These are phyloP conservation scores for Orientallactaga sibirica DNA, from an alignment of 2,797 vertebrate genomes.

Conservation along the genomic window DNA sequence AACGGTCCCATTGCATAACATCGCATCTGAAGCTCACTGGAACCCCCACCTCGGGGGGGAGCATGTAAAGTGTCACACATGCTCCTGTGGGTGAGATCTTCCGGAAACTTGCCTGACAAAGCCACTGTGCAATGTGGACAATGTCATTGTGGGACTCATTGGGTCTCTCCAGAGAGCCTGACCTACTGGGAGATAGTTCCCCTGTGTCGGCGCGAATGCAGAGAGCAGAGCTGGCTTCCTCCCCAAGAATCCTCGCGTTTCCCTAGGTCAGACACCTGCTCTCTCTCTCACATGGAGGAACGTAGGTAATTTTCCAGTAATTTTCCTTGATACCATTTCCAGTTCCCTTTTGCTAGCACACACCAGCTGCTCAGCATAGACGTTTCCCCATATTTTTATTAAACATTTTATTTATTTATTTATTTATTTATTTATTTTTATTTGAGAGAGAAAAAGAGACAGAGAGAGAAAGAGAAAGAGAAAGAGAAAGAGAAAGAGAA, in stretches of 20 bases:
- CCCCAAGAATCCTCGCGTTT: too few relatives aligned
- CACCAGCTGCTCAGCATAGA: not conserved
- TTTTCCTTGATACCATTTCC: not conserved
- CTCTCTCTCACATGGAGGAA: not conserved
- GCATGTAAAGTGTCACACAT: accelerated
- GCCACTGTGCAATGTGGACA: not conserved
- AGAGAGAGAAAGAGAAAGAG: too few relatives aligned
- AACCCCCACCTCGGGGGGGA: not conserved
- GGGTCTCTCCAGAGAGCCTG: not conserved
- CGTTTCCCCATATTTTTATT: not conserved
- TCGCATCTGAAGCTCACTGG: not conserved
- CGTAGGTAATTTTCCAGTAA: not conserved
- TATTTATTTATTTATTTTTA: too few relatives aligned
- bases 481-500: too few relatives aligned
- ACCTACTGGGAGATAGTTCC: not conserved
- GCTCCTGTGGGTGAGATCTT: accelerated
- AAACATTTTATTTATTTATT: too few relatives aligned
- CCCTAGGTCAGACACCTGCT: not conserved
- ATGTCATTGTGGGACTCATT: accelerated
- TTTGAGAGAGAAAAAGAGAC: too few relatives aligned
- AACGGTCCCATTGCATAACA: constrained; percentile 59
- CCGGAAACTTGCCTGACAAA: not conserved
- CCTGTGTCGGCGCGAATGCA: accelerated
- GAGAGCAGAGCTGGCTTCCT: not conserved
- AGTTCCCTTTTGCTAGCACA: not conserved